Evolutionary conservation across 1,140 invertebrate genomes (phyloP).

Genomic region (Steinernema khuongi): DNA sequence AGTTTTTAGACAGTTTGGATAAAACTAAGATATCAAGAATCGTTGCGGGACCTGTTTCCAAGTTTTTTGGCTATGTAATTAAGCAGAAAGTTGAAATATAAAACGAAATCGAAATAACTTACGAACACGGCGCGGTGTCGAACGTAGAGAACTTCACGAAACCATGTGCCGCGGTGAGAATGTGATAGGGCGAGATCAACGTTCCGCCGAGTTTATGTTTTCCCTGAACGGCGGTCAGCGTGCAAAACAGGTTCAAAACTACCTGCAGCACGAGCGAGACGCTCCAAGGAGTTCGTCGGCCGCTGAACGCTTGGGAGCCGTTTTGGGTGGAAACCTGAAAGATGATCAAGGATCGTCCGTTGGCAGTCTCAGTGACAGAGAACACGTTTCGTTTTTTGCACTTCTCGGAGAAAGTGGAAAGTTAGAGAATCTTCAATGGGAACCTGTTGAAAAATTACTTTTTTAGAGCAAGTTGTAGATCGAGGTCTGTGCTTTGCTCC

Average conservation of each 20-base stretch:
- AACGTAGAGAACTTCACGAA: constrained; percentile 21
- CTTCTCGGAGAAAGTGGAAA: too few relatives aligned
- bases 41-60: too few relatives aligned
- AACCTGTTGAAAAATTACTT: too few relatives aligned
- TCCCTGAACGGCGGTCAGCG: not conserved
- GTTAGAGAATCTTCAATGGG: too few relatives aligned
- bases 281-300: constrained; percentile 18
- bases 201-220: constrained; percentile 20
- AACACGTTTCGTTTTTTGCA: constrained; percentile 4
- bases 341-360: not conserved
- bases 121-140: constrained; percentile 4
- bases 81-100: too few relatives aligned
- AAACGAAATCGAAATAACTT: constrained; percentile 5
- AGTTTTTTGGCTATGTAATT: too few relatives aligned
- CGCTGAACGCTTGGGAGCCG: not conserved
- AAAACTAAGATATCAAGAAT: too few relatives aligned
- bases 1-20: too few relatives aligned
- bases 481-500: too few relatives aligned
- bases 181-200: constrained; percentile 24
- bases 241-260: not conserved
- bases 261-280: constrained; percentile 22
- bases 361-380: constrained; percentile 11
- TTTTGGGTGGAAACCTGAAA: not conserved
- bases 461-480: too few relatives aligned
- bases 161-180: constrained; percentile 23